phyloP scores from a whole-genome alignment of 1,140 invertebrate genomes.

The Eumaeus atala region DNA sequence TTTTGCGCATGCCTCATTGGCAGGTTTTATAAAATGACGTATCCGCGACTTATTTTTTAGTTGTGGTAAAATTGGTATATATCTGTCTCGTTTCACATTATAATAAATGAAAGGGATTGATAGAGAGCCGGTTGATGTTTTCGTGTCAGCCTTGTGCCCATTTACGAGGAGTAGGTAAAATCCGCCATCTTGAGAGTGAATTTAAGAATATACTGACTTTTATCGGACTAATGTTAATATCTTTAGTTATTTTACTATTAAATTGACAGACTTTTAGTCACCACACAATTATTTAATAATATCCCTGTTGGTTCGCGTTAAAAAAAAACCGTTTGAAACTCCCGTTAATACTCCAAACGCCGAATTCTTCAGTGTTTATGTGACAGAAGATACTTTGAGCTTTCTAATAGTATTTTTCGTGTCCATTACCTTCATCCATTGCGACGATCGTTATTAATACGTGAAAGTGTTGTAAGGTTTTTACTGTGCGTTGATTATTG shows the following conservation, averaged over 20 bases:
- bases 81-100: conserved; percentile 55
- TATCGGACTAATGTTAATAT: conserved; percentile 65
- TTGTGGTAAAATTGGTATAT: conserved; percentile 59
- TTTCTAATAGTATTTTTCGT: conserved; percentile 74
- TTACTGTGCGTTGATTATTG: conserved; percentile 34
- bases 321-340: conserved; percentile 43
- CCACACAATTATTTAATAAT: conserved; percentile 37
- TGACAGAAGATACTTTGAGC: conserved; percentile 72
- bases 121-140: conserved; percentile 72
- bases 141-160: conserved; percentile 74
- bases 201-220: conserved; percentile 73
- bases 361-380: conserved; percentile 73
- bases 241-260: conserved; percentile 68
- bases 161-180: conserved; percentile 73
- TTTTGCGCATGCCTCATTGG: conserved; percentile 67
- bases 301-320: conserved; percentile 43
- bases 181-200: conserved; percentile 75
- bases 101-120: conserved; percentile 62
- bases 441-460: conserved; percentile 62
- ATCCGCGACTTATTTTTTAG: conserved; percentile 49
- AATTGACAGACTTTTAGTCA: conserved; percentile 52
- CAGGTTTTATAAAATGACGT: conserved; percentile 63
- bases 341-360: conserved; percentile 51
- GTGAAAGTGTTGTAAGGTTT: conserved; percentile 64
- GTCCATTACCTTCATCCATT: conserved; percentile 71